A percentile compares a stretch with the other conserved stretches of the same genome.
Evolutionary conservation across 2,113 vertebrate species (phyloP).

Genomic region (Microcebus jonahi): DNA sequence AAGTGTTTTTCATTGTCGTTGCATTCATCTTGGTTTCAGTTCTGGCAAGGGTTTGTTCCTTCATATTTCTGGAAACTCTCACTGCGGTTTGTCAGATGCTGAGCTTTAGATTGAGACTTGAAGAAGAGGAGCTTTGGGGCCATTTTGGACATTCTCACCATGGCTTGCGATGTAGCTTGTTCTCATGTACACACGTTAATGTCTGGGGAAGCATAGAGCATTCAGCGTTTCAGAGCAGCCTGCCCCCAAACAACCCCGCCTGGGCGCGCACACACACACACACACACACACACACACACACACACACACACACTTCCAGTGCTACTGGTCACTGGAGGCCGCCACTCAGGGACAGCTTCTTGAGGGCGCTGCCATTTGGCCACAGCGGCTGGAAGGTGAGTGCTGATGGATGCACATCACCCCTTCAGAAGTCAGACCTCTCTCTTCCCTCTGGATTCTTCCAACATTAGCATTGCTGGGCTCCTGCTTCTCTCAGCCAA

Average conservation of each 20-base stretch:
- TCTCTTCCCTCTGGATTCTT: not conserved
- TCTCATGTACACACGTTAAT: not conserved
- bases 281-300: not conserved
- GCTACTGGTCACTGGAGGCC: not conserved
- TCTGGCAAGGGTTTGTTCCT: not conserved
- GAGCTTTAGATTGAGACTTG: not conserved
- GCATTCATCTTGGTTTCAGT: not conserved
- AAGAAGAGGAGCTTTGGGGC: not conserved
- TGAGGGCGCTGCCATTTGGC: not conserved
- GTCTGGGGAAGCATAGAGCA: not conserved
- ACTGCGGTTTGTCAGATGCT: not conserved
- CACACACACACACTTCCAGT: not conserved
- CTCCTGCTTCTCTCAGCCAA: not conserved
- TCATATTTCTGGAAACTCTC: constrained; percentile 10
- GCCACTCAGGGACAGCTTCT: not conserved
- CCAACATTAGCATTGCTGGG: not conserved
- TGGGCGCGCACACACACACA: not conserved
- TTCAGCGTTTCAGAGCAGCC: not conserved
- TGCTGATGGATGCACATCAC: not conserved
- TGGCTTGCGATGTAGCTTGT: not conserved
- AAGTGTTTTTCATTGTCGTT: not conserved
- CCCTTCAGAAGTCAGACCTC: not conserved
- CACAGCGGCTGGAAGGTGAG: not conserved
- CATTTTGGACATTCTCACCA: not conserved
- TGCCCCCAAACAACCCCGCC: not conserved